Conservation (phyloP, 1,140 invertebrate species). For the Drosophila albomicans region DNA sequence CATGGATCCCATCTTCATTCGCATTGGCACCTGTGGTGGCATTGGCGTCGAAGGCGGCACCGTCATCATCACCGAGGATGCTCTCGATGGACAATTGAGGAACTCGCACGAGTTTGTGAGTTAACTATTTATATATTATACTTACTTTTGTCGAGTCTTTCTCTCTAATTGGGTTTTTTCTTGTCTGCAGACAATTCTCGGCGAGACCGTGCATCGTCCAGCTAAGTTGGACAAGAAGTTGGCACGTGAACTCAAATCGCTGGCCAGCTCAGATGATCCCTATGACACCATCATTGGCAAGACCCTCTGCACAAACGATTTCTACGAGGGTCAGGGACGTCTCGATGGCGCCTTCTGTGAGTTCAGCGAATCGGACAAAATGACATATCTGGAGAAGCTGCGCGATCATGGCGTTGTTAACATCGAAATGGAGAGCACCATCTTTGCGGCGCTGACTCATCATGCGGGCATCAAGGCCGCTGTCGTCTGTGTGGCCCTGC, state of each 20-base stretch:
- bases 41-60: constrained; percentile 95
- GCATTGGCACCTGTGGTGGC: constrained; percentile 97
- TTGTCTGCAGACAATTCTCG: constrained; percentile 91
- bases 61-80: constrained; percentile 94
- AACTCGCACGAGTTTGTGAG: constrained; percentile 89
- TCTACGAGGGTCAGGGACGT: constrained; percentile 98
- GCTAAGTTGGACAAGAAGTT: constrained; percentile 93
- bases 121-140: no score
- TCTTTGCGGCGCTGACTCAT: constrained; percentile 96
- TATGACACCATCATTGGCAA: constrained; percentile 95
- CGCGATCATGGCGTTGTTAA: constrained; percentile 94
- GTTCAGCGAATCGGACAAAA: constrained; percentile 95
- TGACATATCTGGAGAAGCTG: constrained; percentile 93
- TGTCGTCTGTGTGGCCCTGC: constrained; percentile 95
- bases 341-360: constrained; percentile 99
- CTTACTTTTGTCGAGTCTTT: no score
- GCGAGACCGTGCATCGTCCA: constrained; percentile 92
- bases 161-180: constrained; percentile 27
- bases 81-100: constrained; percentile 92
- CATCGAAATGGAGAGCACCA: constrained; percentile 97
- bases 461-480: constrained; percentile 97
- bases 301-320: constrained; percentile 98
- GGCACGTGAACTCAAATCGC: constrained; percentile 90
- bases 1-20: constrained; percentile 94
- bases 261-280: constrained; percentile 90